Conservation (phyloP, 2,888 invertebrate genomes). For the Drosophila affinis region DNA sequence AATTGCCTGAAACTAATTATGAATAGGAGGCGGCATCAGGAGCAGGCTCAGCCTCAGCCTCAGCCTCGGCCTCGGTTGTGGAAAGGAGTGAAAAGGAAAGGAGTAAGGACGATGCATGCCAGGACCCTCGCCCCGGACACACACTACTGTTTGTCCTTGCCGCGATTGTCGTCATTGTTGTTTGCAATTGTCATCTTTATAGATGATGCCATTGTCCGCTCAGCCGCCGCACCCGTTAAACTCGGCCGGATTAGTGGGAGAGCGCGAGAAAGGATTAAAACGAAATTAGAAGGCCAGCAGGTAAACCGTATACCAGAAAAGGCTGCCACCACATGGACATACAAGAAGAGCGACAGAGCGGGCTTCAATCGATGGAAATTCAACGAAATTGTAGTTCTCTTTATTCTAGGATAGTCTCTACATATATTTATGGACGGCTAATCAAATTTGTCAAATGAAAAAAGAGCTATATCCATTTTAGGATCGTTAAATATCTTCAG, state of each 20-base stretch:
- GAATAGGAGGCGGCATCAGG: constrained; percentile 66
- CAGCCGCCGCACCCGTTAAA: constrained; percentile 62
- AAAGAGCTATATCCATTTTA: too few relatives aligned
- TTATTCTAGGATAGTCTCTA: not conserved
- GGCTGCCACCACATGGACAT: not conserved
- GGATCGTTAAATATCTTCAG: too few relatives aligned
- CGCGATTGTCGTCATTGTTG: constrained; percentile 81
- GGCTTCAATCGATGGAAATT: not conserved
- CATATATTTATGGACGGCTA: not conserved
- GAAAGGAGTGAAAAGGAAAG: constrained; percentile 59
- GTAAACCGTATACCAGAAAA: not conserved
- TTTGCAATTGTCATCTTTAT: constrained; percentile 81
- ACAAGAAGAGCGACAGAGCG: constrained; percentile 12
- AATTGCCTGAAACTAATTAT: constrained; percentile 80
- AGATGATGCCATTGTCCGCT: constrained; percentile 74
- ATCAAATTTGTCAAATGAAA: too few relatives aligned
- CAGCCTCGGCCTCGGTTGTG: not conserved
- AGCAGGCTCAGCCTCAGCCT: constrained; percentile 49
- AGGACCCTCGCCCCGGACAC: too few relatives aligned
- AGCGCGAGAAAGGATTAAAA: constrained; percentile 70
- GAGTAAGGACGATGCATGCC: constrained; percentile 42
- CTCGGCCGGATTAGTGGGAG: constrained; percentile 77
- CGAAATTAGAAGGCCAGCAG: constrained; percentile 56
- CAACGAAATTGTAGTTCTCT: not conserved
- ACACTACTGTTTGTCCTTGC: constrained; percentile 78